Base-by-base conservation (phyloP, 2,888 invertebrate species). In the Dynastes tityus region DNA sequence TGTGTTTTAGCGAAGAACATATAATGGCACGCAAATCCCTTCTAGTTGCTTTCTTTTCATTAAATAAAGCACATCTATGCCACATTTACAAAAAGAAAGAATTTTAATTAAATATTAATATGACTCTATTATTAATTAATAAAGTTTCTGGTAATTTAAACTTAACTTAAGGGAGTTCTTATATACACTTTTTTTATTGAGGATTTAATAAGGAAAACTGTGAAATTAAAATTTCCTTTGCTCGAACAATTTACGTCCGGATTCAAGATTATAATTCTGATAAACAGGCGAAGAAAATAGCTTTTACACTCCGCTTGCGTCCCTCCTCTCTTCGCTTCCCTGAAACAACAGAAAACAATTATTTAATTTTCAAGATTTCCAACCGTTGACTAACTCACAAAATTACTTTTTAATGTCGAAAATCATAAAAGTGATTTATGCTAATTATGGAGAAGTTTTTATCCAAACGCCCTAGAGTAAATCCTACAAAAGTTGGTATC, bases 211-310 rank as follows among this genome's bases (percentile, higher is more conserved):
- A 80, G 81, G 77, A 82, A 82, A 81, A 80, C 80, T 77, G 80
- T 80, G 80, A 82, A 82, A 82, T 82, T 81, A 82, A 82, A 82
- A 82, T 81, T 81, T 81, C 81, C 80, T 81, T 78, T 78, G 67
- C 78, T 61, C 80, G 80, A 81, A 80, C 82, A 82, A 82, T 82
- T 82, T 80, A 73, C 80, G 82, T 82, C 82, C 82, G 80, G 78
- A 73, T 80, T 81, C 80, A 71, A 80, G 80, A 81, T 81, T 77
- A 80, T 80, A 82, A 82, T 80, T 77, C 79, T 79, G 81, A 82
- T 82, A 82, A 82, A 81, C 81, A 82, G 70, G 80, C 80, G 77
- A 71, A 76, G 82, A 79, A 81, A 82, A 81, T 80, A 77, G 80
- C 81, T 70, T 70, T 53, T 22, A 53, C 29, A 27, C 49, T 9